Base-by-base conservation (phyloP, 2,797 vertebrate species). In the Hirundo rustica region DNA sequence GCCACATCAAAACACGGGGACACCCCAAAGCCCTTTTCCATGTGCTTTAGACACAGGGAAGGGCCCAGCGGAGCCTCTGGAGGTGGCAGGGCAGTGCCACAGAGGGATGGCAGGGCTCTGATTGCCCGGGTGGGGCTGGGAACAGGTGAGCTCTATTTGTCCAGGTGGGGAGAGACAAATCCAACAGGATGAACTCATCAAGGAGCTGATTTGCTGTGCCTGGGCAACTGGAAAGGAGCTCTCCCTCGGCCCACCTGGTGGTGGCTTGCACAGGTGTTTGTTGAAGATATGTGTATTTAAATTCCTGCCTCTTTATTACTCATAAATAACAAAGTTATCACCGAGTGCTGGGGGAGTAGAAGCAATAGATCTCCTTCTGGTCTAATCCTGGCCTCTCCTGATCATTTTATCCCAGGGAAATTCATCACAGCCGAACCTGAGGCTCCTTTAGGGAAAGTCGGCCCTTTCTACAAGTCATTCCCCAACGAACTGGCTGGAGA, bases 171-270 rank as follows among this genome's bases (percentile, higher is more conserved):
- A 88, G 15, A 80, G 73, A 88, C 38, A 78, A 77, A 40, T 64
- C 82, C 88, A 87, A 27, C 45, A 68, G 83, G n/a, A 51, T 32
- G 13, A 85, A 92, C 74, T 64, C 81, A 95, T 34, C 92, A 82
- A 92, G 58, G 36, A 78, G 51, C 47, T 60, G 93, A 85, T 90
- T 95, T 74, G 64, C 80, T 58, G 25, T 79, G 50, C 86, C 92
- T 95, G 47, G 50, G 85, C 70, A 93, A 66, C 58, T 79, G 75
- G 76, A 15, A 47, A 87, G 3, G n/a, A 92, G 72, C 36, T 34
- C 66, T 50, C 23, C 76, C 38, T 32, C 12, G 18, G 19, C 34
- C 50, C 29, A 36, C 22, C 61, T 72, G 42, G 3, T 40, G 15
- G 42, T 47, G 89, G 45, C 53, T 45, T 40, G 54, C 48, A 18